Conservation (phyloP, 2,888 invertebrate genomes). For the Orthonevra nobilis region DNA sequence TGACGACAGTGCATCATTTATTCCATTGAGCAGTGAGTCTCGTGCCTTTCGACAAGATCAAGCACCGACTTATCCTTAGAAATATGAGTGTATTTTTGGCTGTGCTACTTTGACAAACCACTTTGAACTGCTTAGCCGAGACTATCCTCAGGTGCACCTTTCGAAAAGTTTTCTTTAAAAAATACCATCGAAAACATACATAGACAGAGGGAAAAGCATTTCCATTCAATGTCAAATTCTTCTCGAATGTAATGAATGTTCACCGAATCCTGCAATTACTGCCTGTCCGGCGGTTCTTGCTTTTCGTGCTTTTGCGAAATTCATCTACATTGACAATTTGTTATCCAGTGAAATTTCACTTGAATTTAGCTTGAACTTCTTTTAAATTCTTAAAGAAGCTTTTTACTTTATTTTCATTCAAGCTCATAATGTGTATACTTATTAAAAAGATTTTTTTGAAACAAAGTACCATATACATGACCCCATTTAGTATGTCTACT, state of each 20-base stretch:
- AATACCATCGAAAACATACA: too few relatives aligned
- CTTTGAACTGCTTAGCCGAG: slow-evolving; percentile 8
- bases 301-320: slow-evolving; percentile 14
- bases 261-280: background rate
- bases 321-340: slow-evolving; percentile 10
- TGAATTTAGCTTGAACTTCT: slow-evolving; percentile 7
- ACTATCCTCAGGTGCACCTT: slow-evolving; percentile 7
- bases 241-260: slow-evolving; percentile 4
- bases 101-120: slow-evolving; percentile 14
- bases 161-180: slow-evolving; percentile 1
- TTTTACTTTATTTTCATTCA: too few relatives aligned
- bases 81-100: slow-evolving; percentile 11
- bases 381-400: background rate
- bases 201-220: too few relatives aligned
- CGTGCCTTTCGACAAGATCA: too few relatives aligned
- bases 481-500: too few relatives aligned
- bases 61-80: too few relatives aligned
- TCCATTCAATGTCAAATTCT: background rate
- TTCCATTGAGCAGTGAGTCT: too few relatives aligned
- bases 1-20: too few relatives aligned
- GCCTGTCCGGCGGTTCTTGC: background rate
- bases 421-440: too few relatives aligned
- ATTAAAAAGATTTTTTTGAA: too few relatives aligned
- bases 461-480: too few relatives aligned
- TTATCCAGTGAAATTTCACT: too few relatives aligned